Base-by-base conservation (phyloP, 2,888 invertebrate genomes). In the Pristionchus maxplancki region DNA sequence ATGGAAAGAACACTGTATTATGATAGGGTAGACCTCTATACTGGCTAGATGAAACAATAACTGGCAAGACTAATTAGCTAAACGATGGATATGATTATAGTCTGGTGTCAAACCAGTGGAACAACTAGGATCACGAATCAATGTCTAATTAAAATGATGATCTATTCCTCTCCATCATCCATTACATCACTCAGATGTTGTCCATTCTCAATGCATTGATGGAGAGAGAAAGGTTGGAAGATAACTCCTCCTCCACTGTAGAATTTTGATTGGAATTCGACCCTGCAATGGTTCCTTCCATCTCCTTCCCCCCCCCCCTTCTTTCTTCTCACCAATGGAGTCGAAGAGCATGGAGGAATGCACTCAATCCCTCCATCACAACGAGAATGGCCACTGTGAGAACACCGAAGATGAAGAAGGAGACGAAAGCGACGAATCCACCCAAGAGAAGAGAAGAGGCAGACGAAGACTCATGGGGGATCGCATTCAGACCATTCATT, bases 251-350 rank as follows among this genome's bases (percentile, higher is more conserved):
- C 96, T 40, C 98, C 99, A 64, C 96, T 95, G 95, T 99, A 99
- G 96, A 99, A 99, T 95, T 99, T 99, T 95, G 97, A 98, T 95
- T 98, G 98, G 96, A 99, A 99, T 95, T 99, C 99, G 90, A 99
- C 98, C 97, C 97, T 83, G 82, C 15, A 53, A 53, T 24, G 13
- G 9, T 24, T 53, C 53, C 17, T 24, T 58, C 24, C 2, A 58
- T 58, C 58, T 58, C 58, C 58, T n/a, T 24, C 24, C 40, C 9
- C 28, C 17, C 31, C 15, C 31, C 37, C 11, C 37, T 48, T 31
- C 31, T 28, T 82, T 28, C n/a, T n/a, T 50, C 31, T 15, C 31
- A 94, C 93, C 94, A 94, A 87, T 94, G 94, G 81, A 94, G 87
- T 50, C 94, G 90, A 20, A 94, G 91, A 9, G 94, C 94, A 89